Percentiles rank a stretch among this genome's conserved stretches.
Evolutionary conservation across 2,888 invertebrate genomes (phyloP).

Genomic region (Phlogophora meticulosa): DNA sequence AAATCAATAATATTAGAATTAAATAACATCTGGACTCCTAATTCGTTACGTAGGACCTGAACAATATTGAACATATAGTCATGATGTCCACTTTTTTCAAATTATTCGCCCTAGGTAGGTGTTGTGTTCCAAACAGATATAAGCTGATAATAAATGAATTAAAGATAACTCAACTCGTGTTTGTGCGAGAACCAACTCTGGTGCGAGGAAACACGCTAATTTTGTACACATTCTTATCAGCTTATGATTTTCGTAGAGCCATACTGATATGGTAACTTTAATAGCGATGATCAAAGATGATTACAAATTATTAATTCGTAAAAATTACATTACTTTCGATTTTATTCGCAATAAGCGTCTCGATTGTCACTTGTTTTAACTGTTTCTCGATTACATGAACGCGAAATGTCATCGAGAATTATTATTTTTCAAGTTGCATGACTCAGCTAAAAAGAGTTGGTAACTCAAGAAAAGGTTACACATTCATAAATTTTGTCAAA

Average conservation of each 20-base stretch:
- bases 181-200: conserved; percentile 24
- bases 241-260: conserved; percentile 43
- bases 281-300: conserved; percentile 20
- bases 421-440: not conserved
- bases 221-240: conserved; percentile 46
- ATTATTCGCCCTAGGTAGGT: not conserved
- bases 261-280: conserved; percentile 26
- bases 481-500: not conserved
- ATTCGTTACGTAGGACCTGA: conserved; percentile 7
- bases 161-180: conserved; percentile 39
- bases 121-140: conserved; percentile 34
- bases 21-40: not conserved
- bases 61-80: too few relatives aligned
- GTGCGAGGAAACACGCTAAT: not conserved
- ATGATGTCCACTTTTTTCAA: not conserved
- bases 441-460: too few relatives aligned
- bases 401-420: not conserved
- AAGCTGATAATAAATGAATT: conserved; percentile 37
- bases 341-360: not conserved
- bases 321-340: not conserved
- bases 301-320: conserved; percentile 17
- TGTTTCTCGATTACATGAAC: conserved; percentile 6
- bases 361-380: not conserved
- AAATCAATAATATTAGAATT: conserved; percentile 21
- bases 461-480: not conserved